phyloP scores from a whole-genome alignment of 1,140 invertebrate genomes.

The Cylas formicarius region DNA sequence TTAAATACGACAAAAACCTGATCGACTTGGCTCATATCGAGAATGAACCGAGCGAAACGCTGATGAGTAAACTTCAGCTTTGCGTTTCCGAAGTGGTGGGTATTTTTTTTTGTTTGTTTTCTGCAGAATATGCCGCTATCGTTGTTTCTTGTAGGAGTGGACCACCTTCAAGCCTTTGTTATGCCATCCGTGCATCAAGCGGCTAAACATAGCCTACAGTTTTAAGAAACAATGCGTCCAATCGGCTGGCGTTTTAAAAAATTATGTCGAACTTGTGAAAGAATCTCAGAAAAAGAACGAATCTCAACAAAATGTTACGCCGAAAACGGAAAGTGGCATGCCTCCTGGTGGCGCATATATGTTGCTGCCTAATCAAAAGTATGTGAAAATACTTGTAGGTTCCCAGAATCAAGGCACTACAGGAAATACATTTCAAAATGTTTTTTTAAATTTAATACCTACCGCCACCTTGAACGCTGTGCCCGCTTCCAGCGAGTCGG shows the following conservation, averaged over 20 bases:
- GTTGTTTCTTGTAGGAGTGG: constrained; percentile 33
- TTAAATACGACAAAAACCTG: constrained; percentile 36
- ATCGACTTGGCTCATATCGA: constrained; percentile 34
- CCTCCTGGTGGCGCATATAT: constrained; percentile 24
- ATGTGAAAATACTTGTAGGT: constrained; percentile 32
- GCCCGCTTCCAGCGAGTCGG: not conserved
- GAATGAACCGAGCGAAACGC: constrained; percentile 32
- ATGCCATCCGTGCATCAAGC: constrained; percentile 35
- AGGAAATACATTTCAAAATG: constrained; percentile 31
- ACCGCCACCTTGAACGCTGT: constrained; percentile 19
- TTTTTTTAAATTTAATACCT: constrained; percentile 37
- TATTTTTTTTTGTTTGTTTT: constrained; percentile 28
- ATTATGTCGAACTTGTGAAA: constrained; percentile 32
- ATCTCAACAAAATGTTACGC: constrained; percentile 23
- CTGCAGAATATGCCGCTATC: constrained; percentile 15
- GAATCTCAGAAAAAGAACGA: constrained; percentile 32
- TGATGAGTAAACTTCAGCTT: constrained; percentile 34
- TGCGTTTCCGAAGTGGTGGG: constrained; percentile 39
- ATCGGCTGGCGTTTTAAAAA: constrained; percentile 31
- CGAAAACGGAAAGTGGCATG: constrained; percentile 9
- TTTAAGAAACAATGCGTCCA: constrained; percentile 37
- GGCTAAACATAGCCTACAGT: constrained; percentile 32
- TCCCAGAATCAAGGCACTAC: constrained; percentile 26
- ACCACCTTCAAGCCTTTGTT: constrained; percentile 35
- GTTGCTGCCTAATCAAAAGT: constrained; percentile 33